Base-by-base conservation (phyloP, 2,797 vertebrate species). In the Oryzias sinensis region DNA sequence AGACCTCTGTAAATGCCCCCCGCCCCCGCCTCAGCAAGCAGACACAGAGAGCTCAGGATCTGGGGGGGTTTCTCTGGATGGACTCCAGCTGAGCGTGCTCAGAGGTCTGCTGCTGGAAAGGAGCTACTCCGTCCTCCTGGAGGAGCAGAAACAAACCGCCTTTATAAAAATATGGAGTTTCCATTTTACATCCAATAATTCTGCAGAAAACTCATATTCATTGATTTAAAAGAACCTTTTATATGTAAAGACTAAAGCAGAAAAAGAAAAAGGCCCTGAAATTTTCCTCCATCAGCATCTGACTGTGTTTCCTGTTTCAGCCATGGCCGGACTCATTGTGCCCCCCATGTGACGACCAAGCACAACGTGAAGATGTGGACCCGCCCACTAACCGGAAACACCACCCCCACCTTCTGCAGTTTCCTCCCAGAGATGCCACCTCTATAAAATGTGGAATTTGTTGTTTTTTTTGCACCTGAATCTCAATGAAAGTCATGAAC, bases 291-390 rank as follows among this genome's bases (percentile, higher is more conserved):
- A 44, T n/a, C 2, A 43, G 41, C 14, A 14, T 4, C 6, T 65
- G 5, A 71, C 20, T 72, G 6, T 69, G 29, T 18, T 44, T n/a
- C 3, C 16, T 40, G 49, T 83, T 82, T 48, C 90, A 93, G 92
- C 92, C 29, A 93, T 93, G 92, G 90, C 91, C 13, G 92, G 92
- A 59, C 91, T 93, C 76, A 93, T 93, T 53, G 92, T 93, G 15
- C 92, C 92, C 37, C 92, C 92, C 51, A 93, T 93, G 92, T 93
- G 89, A 93, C 80, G 73, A 74, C 60, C 66, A 75, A 5, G 18
- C 20, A 22, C 20, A 22, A 22, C 20, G 20, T 22, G 20, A 22
- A 22, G 20, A 2, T 22, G 20, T 22, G 20, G 20, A 22, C 53
- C 49, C 56, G 33, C 41, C 63, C 68, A 52, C 25, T 64, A 53